Evolutionary conservation across 2,113 vertebrate genomes (phyloP), one percentile per base, ranked within the genome.

Genomic region (Eptesicus fuscus): DNA sequence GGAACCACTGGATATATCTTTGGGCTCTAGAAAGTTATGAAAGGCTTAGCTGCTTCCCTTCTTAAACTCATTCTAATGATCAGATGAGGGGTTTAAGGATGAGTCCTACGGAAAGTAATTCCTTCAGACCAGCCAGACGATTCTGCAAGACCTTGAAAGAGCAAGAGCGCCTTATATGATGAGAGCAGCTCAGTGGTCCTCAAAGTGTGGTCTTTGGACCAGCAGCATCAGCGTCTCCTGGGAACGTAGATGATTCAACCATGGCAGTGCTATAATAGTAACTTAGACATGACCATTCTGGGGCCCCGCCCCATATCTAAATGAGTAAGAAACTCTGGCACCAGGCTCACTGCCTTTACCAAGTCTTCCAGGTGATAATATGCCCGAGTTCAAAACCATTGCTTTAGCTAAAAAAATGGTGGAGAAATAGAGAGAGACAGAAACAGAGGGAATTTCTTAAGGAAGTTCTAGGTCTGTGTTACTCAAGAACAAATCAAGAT

Each of bases 401-500:
- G 14, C 59, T 79, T 42, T 70, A 87, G 56, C 70, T 37, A 70
- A 53, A 69, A 69, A 56, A 90, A 42, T 40, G 56, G 12, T 49
- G 12, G 63, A 32, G 93, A 44, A 49, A 93, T 53, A 47, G 6
- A 76, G 6, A 76, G 49, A 67, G 18, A 44, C 42, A 83, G 56
- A 56, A 67, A 93, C 32, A 77, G 28, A 74, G 12, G 80, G 49
- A 71, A 84, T 44, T 82, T 88, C 51, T 77, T 44, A 90, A 47
- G 71, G 28, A 71, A 71, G 16, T 51, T 74, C 44, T 35, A 70
- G n/a, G 37, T 71, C 84, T 61, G 35, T 47, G 59, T 63, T 56
- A 88, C 30, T 88, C 51, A 82, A 92, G 53, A 80, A 65, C 42
- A 65, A 74, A 90, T 61, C 37, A 84, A 95, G 63, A 90, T 56